Evolutionary conservation across 2,797 vertebrate genomes (phyloP).

Genomic region (Sebastes kiyomatsui): DNA sequence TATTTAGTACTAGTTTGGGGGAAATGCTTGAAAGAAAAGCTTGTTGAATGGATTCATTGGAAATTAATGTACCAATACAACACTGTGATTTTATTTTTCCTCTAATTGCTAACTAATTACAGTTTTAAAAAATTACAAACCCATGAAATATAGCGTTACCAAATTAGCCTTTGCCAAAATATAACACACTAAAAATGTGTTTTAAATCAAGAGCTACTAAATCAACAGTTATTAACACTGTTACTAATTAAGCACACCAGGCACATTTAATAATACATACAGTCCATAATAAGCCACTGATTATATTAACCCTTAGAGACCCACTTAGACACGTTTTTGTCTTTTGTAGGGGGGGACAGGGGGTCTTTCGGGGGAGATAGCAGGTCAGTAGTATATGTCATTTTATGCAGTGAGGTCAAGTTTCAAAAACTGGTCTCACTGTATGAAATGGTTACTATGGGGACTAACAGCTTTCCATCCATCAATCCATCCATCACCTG

Average conservation of each 20-base stretch:
- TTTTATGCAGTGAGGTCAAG: too few species aligned
- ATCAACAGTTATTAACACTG: neutral
- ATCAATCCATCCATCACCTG: too few species aligned
- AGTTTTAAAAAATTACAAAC: neutral
- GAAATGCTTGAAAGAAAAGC: too few species aligned
- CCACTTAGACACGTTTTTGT: too few species aligned
- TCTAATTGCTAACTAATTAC: neutral
- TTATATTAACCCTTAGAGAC: neutral
- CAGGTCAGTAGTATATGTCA: too few species aligned
- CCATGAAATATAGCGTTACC: neutral
- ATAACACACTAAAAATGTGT: neutral
- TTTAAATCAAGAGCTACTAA: neutral
- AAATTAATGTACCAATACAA: neutral
- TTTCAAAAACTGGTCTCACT: too few species aligned
- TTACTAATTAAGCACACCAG: neutral
- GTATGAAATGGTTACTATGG: too few species aligned
- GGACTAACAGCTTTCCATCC: too few species aligned
- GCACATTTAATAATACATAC: neutral
- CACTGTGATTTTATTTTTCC: neutral
- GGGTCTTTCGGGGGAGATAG: too few species aligned
- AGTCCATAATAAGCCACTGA: neutral
- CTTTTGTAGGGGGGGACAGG: too few species aligned
- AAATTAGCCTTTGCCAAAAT: neutral
- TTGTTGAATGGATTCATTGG: neutral
- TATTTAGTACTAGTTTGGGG: too few species aligned